Base-by-base conservation (phyloP, 2,797 vertebrate genomes). In the Myripristis jacobus region DNA sequence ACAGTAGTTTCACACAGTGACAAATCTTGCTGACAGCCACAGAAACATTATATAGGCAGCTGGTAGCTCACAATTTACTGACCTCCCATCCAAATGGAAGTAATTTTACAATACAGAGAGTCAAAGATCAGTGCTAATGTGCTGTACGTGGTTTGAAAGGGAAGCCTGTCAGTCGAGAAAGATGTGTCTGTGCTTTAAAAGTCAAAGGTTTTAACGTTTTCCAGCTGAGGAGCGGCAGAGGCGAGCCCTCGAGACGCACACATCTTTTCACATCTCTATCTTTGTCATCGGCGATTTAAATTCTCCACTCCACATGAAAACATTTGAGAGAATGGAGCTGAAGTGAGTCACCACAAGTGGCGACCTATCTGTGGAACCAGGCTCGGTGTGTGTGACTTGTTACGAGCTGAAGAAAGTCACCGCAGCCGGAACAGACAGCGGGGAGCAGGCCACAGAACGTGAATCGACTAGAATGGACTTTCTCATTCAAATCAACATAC, bases 261-360 rank as follows among this genome's bases (percentile, higher is more conserved):
- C 27, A 44, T 12, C 51, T 46, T 53, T 22, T 34, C n/a, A 8
- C 24, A 51, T 27, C 58, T 34, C 11, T 41, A 56, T 50, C 21
- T 57, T 48, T 50, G n/a, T 57, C 47, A 62, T 50, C 43, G 18
- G 10, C 21, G 54, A 57, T 50, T 72, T 25, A 21, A 27, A 29
- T 15, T 7, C 22, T 52, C 52, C n/a, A 52, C 36, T 41, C 56
- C 51, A 2, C 7, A 47, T 38, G 41, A 31, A 34, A 51, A 22
- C 19, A n/a, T 34, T 46, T 2, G 46, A 34, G 57, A 54, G 46
- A 16, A 18, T 1, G 1, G 0, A 46, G 2, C 13, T 53, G 51
- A 59, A 41, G 27, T 59, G 64, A 80, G 68, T 62, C 38, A 21
- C 25, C 56, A 44, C 70, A 58, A 66, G 18, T 65, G 60, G 27